These are phyloP conservation scores for Agriopis leucophaearia DNA, from an alignment of 2,888 invertebrate species.

Conservation along the genomic window DNA sequence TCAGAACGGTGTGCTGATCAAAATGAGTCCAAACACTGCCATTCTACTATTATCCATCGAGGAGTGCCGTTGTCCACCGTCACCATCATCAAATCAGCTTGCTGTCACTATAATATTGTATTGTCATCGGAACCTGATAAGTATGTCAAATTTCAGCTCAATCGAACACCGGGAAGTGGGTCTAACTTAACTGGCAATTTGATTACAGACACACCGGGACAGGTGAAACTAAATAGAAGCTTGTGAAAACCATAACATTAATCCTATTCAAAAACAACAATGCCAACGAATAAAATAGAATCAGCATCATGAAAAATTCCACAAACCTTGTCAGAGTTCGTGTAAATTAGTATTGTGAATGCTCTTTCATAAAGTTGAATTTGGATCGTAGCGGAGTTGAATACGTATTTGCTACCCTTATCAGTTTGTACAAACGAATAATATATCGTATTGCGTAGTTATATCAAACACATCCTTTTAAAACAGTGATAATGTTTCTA, in stretches of 20 bases:
- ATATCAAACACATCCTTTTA: conserved; percentile 8
- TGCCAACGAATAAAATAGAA: conserved; percentile 1
- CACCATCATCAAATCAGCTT: too few species aligned
- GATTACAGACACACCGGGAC: too few species aligned
- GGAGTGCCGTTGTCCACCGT: too few species aligned
- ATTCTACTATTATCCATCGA: too few species aligned
- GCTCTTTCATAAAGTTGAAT: conserved; percentile 10
- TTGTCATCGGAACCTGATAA: too few species aligned
- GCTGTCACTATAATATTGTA: too few species aligned
- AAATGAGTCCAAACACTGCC: too few species aligned
- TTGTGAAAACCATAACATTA: neutral
- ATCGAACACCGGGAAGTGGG: too few species aligned
- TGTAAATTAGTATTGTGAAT: neutral
- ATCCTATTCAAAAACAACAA: neutral
- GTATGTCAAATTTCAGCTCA: too few species aligned
- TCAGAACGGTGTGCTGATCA: too few species aligned
- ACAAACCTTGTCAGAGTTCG: conserved; percentile 3
- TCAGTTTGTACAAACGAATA: conserved; percentile 12
- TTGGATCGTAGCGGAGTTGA: neutral
- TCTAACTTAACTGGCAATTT: too few species aligned
- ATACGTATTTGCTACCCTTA: conserved; percentile 24
- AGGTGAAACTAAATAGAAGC: conserved; percentile 7
- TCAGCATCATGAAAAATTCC: conserved; percentile 22
- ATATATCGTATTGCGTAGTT: conserved; percentile 10
- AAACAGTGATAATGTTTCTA: neutral